Base-by-base conservation (phyloP, 2,113 vertebrate species). In the Serilophus lunatus region DNA sequence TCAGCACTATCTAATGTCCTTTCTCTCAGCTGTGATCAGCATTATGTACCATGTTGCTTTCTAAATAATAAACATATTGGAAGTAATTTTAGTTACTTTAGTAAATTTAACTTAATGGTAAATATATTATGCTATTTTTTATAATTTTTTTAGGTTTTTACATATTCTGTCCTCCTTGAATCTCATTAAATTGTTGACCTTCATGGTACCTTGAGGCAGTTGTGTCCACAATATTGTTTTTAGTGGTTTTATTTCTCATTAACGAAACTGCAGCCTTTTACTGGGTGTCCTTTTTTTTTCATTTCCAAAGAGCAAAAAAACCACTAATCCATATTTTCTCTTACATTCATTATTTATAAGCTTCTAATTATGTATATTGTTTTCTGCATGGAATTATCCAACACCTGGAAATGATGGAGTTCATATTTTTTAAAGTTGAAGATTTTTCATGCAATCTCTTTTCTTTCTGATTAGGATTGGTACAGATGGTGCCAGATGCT, bases 401-500 rank as follows among this genome's bases (percentile, higher is more conserved):
- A 25, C 15, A 82, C 42, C 3, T 38, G 50, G 9, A 26, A 56
- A 8, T 68, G 54, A 53, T 53, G 44, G 13, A 13, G 24, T 56
- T 51, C 28, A 15, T 59, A 2, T 50, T 79, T 89, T 91, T 65
- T 74, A 16, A 81, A 84, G 33, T 38, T 63, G 40, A 70, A 36
- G 13, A 9, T 63, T 95, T 95, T 66, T 94, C 63, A 80, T 74
- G 20, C 75, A 38, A 88, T 57, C 51, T 92, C 79, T 90, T 86
- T 90, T 65, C 61, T 86, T 4, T 76, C 66, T 92, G 70, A 74
- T 60, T 83, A 98, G 98, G 98, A 2, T 66, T 98, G 91, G 88
- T 98, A 18, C 96, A 98, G 95, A 97, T 98, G 96, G 98, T 98
- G 53, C 98, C 98, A 31, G 97, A 97, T 94, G 98, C 98, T 69